Conservation (phyloP, 1,140 invertebrate genomes). For the Lepeophtheirus salmonis region DNA sequence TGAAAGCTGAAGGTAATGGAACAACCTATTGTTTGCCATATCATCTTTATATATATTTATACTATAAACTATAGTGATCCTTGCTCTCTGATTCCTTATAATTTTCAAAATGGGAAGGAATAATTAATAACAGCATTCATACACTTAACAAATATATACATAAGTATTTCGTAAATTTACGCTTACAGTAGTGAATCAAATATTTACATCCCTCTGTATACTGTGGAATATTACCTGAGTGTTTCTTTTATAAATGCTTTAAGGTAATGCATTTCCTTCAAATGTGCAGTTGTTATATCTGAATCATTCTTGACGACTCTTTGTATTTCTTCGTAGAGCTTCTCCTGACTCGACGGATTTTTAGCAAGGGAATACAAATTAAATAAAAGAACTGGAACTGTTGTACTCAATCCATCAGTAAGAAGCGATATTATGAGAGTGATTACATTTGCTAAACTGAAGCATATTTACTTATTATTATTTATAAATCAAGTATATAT, state of each 20-base stretch:
- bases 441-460: slow-evolving; percentile 28
- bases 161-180: too few species aligned
- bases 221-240: slow-evolving; percentile 32
- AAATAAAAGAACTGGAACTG: slow-evolving; percentile 20
- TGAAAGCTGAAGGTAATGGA: too few species aligned
- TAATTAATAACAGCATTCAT: too few species aligned
- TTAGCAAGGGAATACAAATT: slow-evolving; percentile 27
- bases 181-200: too few species aligned
- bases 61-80: too few species aligned
- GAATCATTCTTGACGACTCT: slow-evolving; percentile 21
- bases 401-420: slow-evolving; percentile 34
- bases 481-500: background rate
- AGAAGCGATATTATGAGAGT: slow-evolving; percentile 34
- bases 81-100: too few species aligned
- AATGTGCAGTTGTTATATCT: slow-evolving; percentile 25
- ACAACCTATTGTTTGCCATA: too few species aligned
- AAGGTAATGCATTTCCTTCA: slow-evolving; percentile 28
- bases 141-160: too few species aligned
- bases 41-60: too few species aligned
- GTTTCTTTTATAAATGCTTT: slow-evolving; percentile 35
- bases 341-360: slow-evolving; percentile 29
- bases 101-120: too few species aligned
- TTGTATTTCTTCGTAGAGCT: slow-evolving; percentile 29
- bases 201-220: too few species aligned
- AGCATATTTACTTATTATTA: too few species aligned